Conservation (phyloP, 2,113 vertebrate genomes). For the Fregetta grallaria region DNA sequence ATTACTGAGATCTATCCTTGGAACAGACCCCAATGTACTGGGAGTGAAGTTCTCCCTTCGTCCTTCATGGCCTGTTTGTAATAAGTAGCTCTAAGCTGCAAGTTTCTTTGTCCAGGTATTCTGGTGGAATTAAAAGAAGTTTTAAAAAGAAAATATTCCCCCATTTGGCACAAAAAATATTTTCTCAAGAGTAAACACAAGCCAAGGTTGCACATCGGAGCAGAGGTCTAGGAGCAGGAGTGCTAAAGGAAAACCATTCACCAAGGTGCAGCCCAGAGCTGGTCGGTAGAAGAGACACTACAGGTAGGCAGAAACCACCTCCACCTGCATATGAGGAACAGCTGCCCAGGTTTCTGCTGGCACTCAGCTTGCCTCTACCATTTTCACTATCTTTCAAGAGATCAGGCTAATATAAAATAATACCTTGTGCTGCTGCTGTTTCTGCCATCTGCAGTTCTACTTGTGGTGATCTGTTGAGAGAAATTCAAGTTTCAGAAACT, state of each 20-base stretch:
- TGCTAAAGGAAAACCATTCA: not conserved
- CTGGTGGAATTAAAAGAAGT: not conserved
- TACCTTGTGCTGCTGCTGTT: slow-evolving; percentile 58
- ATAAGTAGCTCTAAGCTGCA: not conserved
- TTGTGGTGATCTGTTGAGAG: slow-evolving; percentile 14
- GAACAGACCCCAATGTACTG: not conserved
- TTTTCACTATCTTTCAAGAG: not conserved
- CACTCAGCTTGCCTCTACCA: not conserved
- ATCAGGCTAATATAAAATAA: not conserved
- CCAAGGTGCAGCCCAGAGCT: not conserved
- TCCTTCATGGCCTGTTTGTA: not conserved
- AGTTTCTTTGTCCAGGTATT: not conserved
- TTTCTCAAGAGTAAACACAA: not conserved
- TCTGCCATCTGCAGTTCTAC: not conserved
- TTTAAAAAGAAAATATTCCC: not conserved
- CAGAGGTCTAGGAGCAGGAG: not conserved
- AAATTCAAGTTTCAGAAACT: not conserved
- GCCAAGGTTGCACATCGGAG: not conserved
- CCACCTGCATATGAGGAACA: not conserved
- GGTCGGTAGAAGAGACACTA: not conserved
- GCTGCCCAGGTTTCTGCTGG: not conserved
- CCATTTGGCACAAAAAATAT: not conserved
- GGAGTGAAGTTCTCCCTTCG: not conserved
- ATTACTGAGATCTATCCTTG: not conserved
- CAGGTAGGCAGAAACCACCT: not conserved